Evolutionary conservation across 2,797 vertebrate species (phyloP), one percentile per base, ranked within the genome.

Genomic region (Choloepus didactylus): DNA sequence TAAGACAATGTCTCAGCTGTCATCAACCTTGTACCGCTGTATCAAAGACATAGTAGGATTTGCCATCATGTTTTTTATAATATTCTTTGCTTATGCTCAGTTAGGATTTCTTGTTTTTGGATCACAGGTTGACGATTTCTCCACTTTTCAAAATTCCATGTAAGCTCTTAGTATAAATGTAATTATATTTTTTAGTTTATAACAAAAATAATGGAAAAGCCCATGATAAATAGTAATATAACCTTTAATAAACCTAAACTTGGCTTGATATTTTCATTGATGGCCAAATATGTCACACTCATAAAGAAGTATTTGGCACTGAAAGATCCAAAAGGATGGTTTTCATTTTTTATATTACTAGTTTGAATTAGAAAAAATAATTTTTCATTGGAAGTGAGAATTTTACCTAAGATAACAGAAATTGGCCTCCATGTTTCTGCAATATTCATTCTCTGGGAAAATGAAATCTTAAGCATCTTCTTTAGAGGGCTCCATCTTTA

Each of bases 41-140:
- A 97, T 98, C 96, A 98, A 98, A 97, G 98, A 98, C 89, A 97
- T 98, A 83, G 93, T 97, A 80, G 98, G 98, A 95, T 98, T 98
- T 96, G 97, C 98, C 77, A 62, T 98, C 90, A 98, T 98, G 97
- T 98, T 98, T 97, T 98, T 98, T 91, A 98, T 98, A 35, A 93
- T 98, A 96, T 98, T 98, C 97, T 98, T 98, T 91, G 98, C 98
- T 86, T 98, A 98, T 0, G 98, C 98, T 46, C 98, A 98, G 95
- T 94, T 98, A 75, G 98, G 97, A 72, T 98, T 98, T 80, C 97
- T 98, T 88, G 93, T 98, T 93, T 98, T 98, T 4, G 98, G 98
- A 84, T 97, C 98, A 0, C 98, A 98, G 87, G 98, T 98, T 93
- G 97, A 98, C 5, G 97, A 98, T 27, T 98, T 98, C 96, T 98